These are phyloP conservation scores for Acronicta psi DNA, from an alignment of 2,888 invertebrate genomes.

Conservation along the genomic window DNA sequence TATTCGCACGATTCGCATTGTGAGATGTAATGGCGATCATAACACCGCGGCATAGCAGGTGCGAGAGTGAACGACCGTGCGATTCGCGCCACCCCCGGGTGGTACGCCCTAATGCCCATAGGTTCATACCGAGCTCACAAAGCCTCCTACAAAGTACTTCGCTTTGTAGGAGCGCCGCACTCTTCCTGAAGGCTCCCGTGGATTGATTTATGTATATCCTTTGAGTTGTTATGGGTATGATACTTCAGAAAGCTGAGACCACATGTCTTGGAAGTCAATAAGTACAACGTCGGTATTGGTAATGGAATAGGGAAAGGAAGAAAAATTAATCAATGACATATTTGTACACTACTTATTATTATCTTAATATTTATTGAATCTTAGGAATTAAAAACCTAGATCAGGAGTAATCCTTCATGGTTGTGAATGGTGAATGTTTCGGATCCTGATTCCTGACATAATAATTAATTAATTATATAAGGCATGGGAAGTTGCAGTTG, in stretches of 20 bases:
- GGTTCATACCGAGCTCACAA: constrained; percentile 31
- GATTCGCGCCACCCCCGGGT: constrained; percentile 79
- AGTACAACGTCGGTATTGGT: not conserved
- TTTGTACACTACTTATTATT: no score
- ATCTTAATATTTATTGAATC: no score
- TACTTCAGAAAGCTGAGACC: not conserved
- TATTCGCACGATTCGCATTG: constrained; percentile 35
- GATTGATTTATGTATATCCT: constrained; percentile 25
- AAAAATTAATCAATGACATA: no score
- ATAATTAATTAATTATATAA: no score
- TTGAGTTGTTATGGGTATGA: not conserved
- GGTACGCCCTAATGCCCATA: constrained; percentile 58
- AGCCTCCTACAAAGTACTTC: constrained; percentile 13
- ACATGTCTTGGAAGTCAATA: no score
- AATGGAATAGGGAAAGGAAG: constrained; percentile 6
- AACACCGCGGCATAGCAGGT: constrained; percentile 41
- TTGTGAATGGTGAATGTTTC: no score
- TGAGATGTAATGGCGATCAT: constrained; percentile 50
- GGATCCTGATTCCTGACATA: no score
- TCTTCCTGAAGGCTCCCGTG: constrained; percentile 37
- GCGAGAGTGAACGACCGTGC: constrained; percentile 74
- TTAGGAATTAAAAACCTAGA: no score
- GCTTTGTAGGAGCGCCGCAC: constrained; percentile 4
- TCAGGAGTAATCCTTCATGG: no score
- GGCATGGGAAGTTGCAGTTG: no score